Base-by-base conservation (phyloP, 2,797 vertebrate species). In the Adelosebastes latens region DNA sequence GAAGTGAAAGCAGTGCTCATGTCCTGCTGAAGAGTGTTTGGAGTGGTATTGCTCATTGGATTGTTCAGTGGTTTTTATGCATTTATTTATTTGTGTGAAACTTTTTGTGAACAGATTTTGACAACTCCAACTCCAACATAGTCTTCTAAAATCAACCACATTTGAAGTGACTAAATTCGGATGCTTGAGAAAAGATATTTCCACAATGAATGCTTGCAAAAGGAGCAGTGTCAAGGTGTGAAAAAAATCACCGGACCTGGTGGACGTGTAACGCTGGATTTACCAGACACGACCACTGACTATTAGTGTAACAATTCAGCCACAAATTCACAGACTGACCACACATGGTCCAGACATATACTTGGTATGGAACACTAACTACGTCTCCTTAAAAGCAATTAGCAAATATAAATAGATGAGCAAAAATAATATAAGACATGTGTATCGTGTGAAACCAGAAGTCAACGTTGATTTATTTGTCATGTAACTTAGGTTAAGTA, bases 51-150 rank as follows among this genome's bases (percentile, higher is more conserved):
- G 64, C 71, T 59, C 66, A 74, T 20, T 8, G 36, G 16, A 31
- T 27, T 66, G 29, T 68, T 22, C 13, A 64, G n/a, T 4, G 8
- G 4, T 32, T 66, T 64, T 61, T n/a, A 77, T 80, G 14, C 52
- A 42, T 77, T 39, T 49, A 13, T 82, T 42, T 65, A 49, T 80
- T 56, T 55, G 32, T 82, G 60, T 80, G 4, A 53, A 69, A 29
- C 20, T 32, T 60, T n/a, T 59, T 34, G 84, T 66, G 61, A 82
- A 29, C 55, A 39, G 31, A 71, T 68, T 67, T 68, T 46, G 34
- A 59, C 31, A 69, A 49, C 78, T 82, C 56, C 64, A 71, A 79
- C 72, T 70, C 74, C 59, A 88, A 80, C 64, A 75, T 36, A 56
- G 75, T 76, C 74, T 79, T 74, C 74, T 82, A 29, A 80, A 64